Base-by-base conservation (phyloP, 2,888 invertebrate species). In the Cacoxenus indagator region DNA sequence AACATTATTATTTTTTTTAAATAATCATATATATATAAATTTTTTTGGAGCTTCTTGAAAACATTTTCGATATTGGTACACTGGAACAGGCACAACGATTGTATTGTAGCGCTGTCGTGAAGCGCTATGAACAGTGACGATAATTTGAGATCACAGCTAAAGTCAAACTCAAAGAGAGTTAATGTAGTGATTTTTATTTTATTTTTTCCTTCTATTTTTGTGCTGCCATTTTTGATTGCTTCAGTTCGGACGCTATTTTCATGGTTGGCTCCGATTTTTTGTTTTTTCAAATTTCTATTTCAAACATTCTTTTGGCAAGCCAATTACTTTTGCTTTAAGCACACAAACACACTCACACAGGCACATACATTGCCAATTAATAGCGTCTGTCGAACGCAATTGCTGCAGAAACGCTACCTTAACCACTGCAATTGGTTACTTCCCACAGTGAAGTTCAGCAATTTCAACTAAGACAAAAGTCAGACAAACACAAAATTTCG, bases 201-300 rank as follows among this genome's bases (percentile, higher is more conserved):
- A 22, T 19, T 55, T 64, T 51, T 71, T 24, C 64, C 43, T 55
- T 67, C 64, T 68, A 22, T 54, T 54, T 11, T 22, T 24, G 22
- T n/a, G n/a, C n/a, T n/a, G 54, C 22, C 3, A 31, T 31, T 72
- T 77, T 74, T 81, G 84, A 82, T 84, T 84, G 84, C 83, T 76
- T 84, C 76, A 78, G 76, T 81, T 84, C 76, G 67, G 66, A 11
- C 59, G 67, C 37, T 59, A 67, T 46, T 72, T 65, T 65, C 57
- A 55, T 64, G 45, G 61, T 55, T 59, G 72, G 66, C 67, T 67
- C 71, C 68, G 70, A 68, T 65, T n/a, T 57, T 73, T 68, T 67
- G 62, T 48, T 64, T 43, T n/a, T 27, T n/a, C 27, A 57, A 5
- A 57, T 17, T 67, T n/a, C n/a, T 68, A 65, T 75, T 72, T 65